These are phyloP conservation scores for Hypomecis punctinalis DNA, from an alignment of 2,888 invertebrate species.

Conservation along the genomic window DNA sequence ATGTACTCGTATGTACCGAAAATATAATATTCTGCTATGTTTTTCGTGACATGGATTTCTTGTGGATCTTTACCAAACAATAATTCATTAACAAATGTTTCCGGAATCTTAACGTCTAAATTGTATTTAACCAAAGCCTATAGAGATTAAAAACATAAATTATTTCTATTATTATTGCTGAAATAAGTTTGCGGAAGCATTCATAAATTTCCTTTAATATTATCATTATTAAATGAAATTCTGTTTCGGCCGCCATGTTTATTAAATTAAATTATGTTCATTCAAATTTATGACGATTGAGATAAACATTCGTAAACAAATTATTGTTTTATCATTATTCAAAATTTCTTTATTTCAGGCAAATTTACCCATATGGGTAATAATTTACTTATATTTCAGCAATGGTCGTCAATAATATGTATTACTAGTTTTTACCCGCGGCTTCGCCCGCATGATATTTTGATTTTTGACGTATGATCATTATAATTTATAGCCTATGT, in stretches of 20 bases:
- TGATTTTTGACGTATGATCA: too few species aligned
- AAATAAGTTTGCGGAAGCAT: slow-evolving; percentile 33
- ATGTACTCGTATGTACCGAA: too few species aligned
- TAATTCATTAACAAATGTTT: slow-evolving; percentile 8
- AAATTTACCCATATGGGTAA: too few species aligned
- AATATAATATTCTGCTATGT: too few species aligned
- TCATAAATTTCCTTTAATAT: slow-evolving; percentile 37
- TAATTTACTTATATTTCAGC: too few species aligned
- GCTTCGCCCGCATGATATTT: too few species aligned
- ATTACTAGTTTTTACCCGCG: too few species aligned
- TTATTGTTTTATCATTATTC: neutral
- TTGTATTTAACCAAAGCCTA: slow-evolving; percentile 29
- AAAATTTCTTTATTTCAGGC: too few species aligned
- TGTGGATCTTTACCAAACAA: slow-evolving; percentile 11
- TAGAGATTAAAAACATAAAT: slow-evolving; percentile 31
- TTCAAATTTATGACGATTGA: slow-evolving; percentile 14
- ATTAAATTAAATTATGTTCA: slow-evolving; percentile 22
- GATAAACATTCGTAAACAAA: slow-evolving; percentile 7
- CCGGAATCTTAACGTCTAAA: slow-evolving; percentile 26
- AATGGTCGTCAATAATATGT: too few species aligned
- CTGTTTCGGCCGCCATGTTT: slow-evolving; percentile 18
- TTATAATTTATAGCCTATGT: too few species aligned
- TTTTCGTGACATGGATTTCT: neutral
- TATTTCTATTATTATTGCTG: slow-evolving; percentile 34
- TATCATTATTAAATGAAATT: slow-evolving; percentile 28